Base-by-base conservation (phyloP, 2,888 invertebrate genomes). In the Ennomos erosarius region DNA sequence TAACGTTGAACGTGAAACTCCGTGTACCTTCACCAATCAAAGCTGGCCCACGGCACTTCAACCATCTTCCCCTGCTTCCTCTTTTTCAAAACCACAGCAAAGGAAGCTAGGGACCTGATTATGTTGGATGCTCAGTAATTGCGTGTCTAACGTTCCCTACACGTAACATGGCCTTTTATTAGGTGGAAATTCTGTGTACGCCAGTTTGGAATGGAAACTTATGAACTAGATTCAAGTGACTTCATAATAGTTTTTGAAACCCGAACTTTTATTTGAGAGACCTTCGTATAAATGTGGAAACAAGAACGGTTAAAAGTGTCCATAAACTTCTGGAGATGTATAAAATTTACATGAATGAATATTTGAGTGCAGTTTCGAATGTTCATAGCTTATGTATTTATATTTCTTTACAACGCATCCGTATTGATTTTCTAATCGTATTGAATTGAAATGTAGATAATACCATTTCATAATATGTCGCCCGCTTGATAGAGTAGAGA, bases 121-220 rank as follows among this genome's bases (percentile, higher is more conserved):
- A 82, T 62, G 74, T 76, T 89, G 88, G 91, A 63, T 74, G 78
- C 76, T 70, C 78, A 71, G 77, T 90, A 90, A 91, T 90, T 89
- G 90, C 88, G 84, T 89, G 88, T 88, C 87, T 88, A 87, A 90
- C 87, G 88, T 81, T 85, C 85, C 84, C 86, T 87, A 83, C 88
- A 87, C 89, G 88, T 90, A 90, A 88, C 86, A 81, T 75, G 86
- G 86, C 79, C 90, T 90, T 90, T 91, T 91, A 92, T 91, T 91
- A 91, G 88, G 91, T 91, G 88, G 88, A 89, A 92, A 91, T 88
- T 88, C 88, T 88, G 84, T 87, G 82, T 86, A 88, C 83, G 84
- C 82, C 78, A 84, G 83, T 80, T 83, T 81, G 74, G 74, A 73
- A 77, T 76, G 73, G 74, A 75, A 79, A 86, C 80, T 87, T 89